Conservation (phyloP, 2,113 vertebrate genomes). For the Crotalus horridus region DNA sequence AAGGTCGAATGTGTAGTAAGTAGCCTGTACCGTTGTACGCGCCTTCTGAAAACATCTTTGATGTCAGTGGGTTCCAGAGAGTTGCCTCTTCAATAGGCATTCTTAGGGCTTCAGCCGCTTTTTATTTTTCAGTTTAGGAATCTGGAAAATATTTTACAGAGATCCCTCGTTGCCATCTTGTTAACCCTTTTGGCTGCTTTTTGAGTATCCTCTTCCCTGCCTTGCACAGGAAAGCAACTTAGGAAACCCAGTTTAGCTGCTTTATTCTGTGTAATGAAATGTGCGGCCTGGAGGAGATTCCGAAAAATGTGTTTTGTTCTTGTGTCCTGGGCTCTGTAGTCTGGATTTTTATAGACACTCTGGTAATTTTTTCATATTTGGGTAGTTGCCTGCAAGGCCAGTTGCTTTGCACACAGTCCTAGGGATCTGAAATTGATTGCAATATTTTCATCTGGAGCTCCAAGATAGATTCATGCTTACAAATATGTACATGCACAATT, state of each 20-base stretch:
- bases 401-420: not conserved
- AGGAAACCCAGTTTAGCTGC: not conserved
- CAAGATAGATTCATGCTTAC: not conserved
- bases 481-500: not conserved
- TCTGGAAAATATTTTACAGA: not conserved
- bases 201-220: not conserved
- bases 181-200: not conserved
- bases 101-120: not conserved
- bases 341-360: not conserved
- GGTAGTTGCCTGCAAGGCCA: not conserved
- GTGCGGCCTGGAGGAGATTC: not conserved
- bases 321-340: not conserved
- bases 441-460: not conserved
- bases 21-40: too few species aligned
- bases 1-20: not conserved
- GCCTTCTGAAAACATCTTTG: not conserved
- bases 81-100: not conserved
- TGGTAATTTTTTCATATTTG: not conserved
- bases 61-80: not conserved
- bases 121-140: not conserved
- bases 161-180: not conserved
- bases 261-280: not conserved
- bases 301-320: not conserved
- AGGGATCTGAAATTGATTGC: not conserved
- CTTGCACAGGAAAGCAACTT: not conserved